Percentiles rank a stretch among this genome's conserved stretches.
These are phyloP conservation scores for Percina caprodes DNA, from an alignment of 2,113 vertebrate genomes.

Conservation along the genomic window DNA sequence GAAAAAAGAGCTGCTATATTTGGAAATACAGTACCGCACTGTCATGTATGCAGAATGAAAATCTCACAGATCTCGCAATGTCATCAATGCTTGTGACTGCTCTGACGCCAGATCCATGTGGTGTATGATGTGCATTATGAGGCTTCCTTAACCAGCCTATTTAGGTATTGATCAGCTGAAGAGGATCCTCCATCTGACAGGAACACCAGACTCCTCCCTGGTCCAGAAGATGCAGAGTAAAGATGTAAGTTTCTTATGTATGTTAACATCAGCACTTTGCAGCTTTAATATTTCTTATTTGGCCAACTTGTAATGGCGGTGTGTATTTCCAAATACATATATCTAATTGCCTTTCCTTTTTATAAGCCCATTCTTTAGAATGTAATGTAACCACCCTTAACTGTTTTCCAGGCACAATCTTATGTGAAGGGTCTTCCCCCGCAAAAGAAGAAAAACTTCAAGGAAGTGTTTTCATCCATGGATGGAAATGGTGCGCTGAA, in stretches of 20 bases:
- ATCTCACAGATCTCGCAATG: not conserved
- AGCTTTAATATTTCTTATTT: not conserved
- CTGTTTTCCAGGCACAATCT: slow-evolving; percentile 79
- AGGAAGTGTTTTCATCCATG: slow-evolving; percentile 80
- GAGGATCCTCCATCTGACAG: slow-evolving; percentile 85
- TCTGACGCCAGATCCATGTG: not conserved
- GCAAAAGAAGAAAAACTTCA: slow-evolving; percentile 85
- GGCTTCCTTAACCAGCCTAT: slow-evolving; percentile 61
- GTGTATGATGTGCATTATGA: not conserved
- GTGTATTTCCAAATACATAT: not conserved
- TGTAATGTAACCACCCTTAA: not conserved
- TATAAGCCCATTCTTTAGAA: not conserved
- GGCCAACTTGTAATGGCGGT: not conserved
- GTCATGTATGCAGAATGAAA: not conserved
- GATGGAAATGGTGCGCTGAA: slow-evolving; percentile 61
- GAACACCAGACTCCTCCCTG: slow-evolving; percentile 80
- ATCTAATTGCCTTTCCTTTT: not conserved
- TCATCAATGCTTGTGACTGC: not conserved
- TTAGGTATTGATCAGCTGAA: slow-evolving; percentile 87
- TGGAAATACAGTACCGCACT: not conserved
- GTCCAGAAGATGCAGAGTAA: slow-evolving; percentile 87
- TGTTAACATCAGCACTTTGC: not conserved
- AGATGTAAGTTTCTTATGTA: slow-evolving; percentile 75
- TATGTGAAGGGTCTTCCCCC: slow-evolving; percentile 82
- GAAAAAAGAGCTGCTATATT: not conserved